Evolutionary conservation across 2,888 invertebrate species (phyloP), one percentile per base, ranked within the genome.

Genomic region (Plebejus melissa): DNA sequence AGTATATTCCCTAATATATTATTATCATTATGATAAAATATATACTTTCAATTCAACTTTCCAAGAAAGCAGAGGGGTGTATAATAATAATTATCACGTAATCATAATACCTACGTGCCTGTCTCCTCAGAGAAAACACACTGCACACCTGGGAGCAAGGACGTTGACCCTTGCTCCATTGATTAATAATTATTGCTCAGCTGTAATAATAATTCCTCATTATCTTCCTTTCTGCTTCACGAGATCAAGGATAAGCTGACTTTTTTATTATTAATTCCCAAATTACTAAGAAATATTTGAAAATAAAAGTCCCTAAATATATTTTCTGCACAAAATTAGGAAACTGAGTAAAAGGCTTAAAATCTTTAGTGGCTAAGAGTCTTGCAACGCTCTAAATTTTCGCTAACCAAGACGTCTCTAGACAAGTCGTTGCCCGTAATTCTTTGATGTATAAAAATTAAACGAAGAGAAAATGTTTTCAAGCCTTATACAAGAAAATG

Each of bases 361-460:
- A 65, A 65, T 65, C 65, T 65, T 65, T 32, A 65, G 65, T 65
- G 13, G 65, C 65, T 65, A 65, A 65, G 22, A 65, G 65, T 16
- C 65, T 16, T 65, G 65, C 32, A 65, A 65, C 36, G 65, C 32
- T 65, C 65, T 65, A 65, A 65, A 65, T 65, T 65, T 65, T 65
- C 65, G 65, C 65, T 65, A 1, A 65, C 32, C 32, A 36, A 65
- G 65, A 36, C 65, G 65, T 36, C 65, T 65, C 65, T 32, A 65
- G 65, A 65, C 65, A 65, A 65, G 65, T 65, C 65, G 65, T 65
- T 65, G 65, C 65, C 65, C 65, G 6, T 65, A 65, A 65, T 65
- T 65, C 65, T 65, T 65, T 65, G 65, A 65, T 32, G 65, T 36
- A 65, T 13, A 65, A 36, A 58, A 65, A 65, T 65, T 65, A 65